Conservation (phyloP, 2,888 invertebrate genomes). For the Microctonus hyperodae region DNA sequence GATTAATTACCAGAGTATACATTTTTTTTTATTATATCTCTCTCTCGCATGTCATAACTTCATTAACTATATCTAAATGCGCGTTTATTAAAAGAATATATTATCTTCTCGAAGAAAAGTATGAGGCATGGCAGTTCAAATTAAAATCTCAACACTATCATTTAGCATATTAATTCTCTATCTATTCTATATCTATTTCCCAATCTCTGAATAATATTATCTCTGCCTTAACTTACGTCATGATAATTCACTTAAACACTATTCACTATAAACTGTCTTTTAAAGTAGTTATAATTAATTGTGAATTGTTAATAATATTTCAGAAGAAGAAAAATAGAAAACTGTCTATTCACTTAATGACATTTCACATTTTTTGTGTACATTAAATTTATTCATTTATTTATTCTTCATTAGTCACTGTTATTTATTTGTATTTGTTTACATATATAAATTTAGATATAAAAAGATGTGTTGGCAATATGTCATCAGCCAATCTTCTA, state of each 20-base stretch:
- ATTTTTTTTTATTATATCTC: neutral
- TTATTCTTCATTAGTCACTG: neutral
- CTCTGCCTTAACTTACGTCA: neutral
- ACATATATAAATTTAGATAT: slow-evolving; percentile 35
- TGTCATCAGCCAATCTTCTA: slow-evolving; percentile 42
- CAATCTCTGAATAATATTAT: neutral
- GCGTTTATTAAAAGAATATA: slow-evolving; percentile 1
- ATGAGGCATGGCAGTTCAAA: slow-evolving; percentile 20
- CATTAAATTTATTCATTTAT: neutral
- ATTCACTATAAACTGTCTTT: neutral
- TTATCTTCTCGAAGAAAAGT: slow-evolving; percentile 18
- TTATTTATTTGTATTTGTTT: slow-evolving; percentile 35
- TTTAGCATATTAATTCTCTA: neutral
- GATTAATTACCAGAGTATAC: slow-evolving; percentile 13
- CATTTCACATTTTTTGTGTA: no score
- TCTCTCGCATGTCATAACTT: slow-evolving; percentile 21
- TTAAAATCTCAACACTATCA: slow-evolving; percentile 1
- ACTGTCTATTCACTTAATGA: no score
- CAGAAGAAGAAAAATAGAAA: neutral
- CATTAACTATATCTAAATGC: neutral
- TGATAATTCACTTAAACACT: neutral
- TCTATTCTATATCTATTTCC: neutral
- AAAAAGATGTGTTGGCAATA: slow-evolving; percentile 37
- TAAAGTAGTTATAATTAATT: neutral
- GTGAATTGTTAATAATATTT: neutral